Evolutionary conservation across 1,140 invertebrate species (phyloP).

Genomic region (Trichoplusia ni): DNA sequence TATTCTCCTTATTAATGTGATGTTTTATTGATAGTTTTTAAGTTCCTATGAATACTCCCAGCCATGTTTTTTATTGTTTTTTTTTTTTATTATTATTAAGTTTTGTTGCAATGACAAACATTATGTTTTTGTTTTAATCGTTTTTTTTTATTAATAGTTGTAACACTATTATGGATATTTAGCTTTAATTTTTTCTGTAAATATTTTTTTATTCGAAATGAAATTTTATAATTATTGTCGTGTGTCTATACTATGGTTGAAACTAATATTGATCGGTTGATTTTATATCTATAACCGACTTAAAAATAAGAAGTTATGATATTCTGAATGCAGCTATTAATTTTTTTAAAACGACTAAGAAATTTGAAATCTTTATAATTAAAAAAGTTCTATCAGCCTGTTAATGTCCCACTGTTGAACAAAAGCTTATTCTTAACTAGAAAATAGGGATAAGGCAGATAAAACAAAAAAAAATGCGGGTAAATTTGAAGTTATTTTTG

Average conservation of each 20-base stretch:
- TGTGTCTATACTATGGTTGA: too few relatives aligned
- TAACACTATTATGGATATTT: neutral
- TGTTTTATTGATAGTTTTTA: constrained; percentile 3
- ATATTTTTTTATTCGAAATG: constrained; percentile 1
- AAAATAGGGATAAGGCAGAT: too few relatives aligned
- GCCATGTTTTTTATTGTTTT: constrained; percentile 4
- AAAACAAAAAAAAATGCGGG: neutral
- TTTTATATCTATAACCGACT: too few relatives aligned
- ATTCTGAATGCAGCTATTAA: too few relatives aligned
- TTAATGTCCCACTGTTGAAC: too few relatives aligned
- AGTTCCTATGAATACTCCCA: neutral
- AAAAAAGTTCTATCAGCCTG: too few relatives aligned
- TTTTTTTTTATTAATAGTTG: constrained; percentile 1
- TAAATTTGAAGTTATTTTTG: neutral
- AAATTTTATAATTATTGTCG: neutral
- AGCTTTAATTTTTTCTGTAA: constrained; percentile 16
- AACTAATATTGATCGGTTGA: too few relatives aligned
- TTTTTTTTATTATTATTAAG: neutral
- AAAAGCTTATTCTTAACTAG: too few relatives aligned
- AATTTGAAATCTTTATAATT: too few relatives aligned
- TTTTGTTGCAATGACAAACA: neutral
- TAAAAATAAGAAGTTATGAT: too few relatives aligned
- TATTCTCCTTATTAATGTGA: too few relatives aligned
- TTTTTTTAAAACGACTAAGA: too few relatives aligned
- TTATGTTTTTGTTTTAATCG: constrained; percentile 1